Conservation (phyloP, 1,140 invertebrate species). For the Brachionus rotundiformis region DNA sequence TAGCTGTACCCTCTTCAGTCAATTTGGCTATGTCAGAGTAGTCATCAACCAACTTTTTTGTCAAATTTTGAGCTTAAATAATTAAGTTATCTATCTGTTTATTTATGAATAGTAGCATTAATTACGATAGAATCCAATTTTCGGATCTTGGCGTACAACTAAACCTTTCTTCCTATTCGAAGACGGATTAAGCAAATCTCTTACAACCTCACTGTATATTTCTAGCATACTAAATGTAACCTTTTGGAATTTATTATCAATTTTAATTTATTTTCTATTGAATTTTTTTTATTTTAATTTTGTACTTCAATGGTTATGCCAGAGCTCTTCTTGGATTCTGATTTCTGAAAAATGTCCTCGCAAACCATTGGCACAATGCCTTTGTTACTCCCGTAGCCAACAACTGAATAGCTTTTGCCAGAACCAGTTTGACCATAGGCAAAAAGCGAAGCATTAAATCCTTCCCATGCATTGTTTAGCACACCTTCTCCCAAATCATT, state of each 20-base stretch:
- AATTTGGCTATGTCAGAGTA: slow-evolving; percentile 67
- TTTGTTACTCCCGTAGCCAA: slow-evolving; percentile 73
- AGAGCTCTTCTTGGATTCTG: slow-evolving; percentile 56
- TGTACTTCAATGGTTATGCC: slow-evolving; percentile 29
- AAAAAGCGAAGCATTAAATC: slow-evolving; percentile 70
- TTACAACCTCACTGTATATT: slow-evolving; percentile 71
- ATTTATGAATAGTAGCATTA: neutral
- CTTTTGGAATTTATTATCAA: too few relatives aligned
- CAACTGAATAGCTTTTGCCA: slow-evolving; percentile 71
- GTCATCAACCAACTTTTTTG: slow-evolving; percentile 65
- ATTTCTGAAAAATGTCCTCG: slow-evolving; percentile 74
- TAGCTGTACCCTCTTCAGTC: slow-evolving; percentile 69
- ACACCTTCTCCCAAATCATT: slow-evolving; percentile 68
- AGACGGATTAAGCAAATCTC: slow-evolving; percentile 67
- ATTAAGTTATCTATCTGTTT: neutral
- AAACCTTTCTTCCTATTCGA: slow-evolving; percentile 66
- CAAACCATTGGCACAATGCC: slow-evolving; percentile 85
- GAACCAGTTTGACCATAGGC: slow-evolving; percentile 71
- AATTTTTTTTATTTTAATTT: neutral
- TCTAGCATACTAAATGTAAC: slow-evolving; percentile 69
- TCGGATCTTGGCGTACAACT: slow-evolving; percentile 70
- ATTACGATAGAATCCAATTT: slow-evolving; percentile 70
- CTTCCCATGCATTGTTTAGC: slow-evolving; percentile 69
- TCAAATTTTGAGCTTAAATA: slow-evolving; percentile 67
- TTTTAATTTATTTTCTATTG: too few relatives aligned